These are phyloP conservation scores for Arion vulgaris DNA, from an alignment of 1,140 invertebrate species.

Conservation along the genomic window DNA sequence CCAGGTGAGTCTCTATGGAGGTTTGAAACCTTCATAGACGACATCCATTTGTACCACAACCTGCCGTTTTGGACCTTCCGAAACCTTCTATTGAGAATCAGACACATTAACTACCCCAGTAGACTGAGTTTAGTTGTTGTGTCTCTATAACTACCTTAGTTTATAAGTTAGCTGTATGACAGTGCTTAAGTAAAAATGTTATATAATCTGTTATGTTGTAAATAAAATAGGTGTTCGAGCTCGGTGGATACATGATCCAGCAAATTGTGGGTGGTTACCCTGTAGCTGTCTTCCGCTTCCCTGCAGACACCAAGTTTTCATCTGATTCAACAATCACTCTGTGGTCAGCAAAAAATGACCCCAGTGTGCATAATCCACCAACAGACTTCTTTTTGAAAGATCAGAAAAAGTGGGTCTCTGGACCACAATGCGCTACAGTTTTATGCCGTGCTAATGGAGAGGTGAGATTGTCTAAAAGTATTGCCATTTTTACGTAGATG, in stretches of 20 bases:
- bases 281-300: slow-evolving; percentile 70
- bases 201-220: neutral
- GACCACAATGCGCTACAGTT: slow-evolving; percentile 71
- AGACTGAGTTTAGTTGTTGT: too few relatives aligned
- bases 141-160: too few relatives aligned
- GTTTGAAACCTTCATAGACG: too few relatives aligned
- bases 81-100: too few relatives aligned
- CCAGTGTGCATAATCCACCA: slow-evolving; percentile 67
- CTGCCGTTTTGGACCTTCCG: too few relatives aligned
- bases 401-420: slow-evolving; percentile 71
- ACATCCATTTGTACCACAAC: too few relatives aligned
- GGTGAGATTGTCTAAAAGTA: neutral
- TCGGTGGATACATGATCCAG: slow-evolving; percentile 70
- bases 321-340: slow-evolving; percentile 67
- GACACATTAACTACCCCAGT: too few relatives aligned
- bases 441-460: slow-evolving; percentile 71
- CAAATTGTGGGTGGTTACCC: slow-evolving; percentile 71
- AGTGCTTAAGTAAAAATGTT: neutral
- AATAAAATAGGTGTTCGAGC: slow-evolving; percentile 63
- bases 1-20: too few relatives aligned
- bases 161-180: too few relatives aligned
- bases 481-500: too few relatives aligned
- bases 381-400: slow-evolving; percentile 71
- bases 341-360: slow-evolving; percentile 67
- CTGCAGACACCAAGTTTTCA: slow-evolving; percentile 63